These are phyloP conservation scores for Celastrina argiolus DNA, from an alignment of 2,888 invertebrate species.

Conservation along the genomic window DNA sequence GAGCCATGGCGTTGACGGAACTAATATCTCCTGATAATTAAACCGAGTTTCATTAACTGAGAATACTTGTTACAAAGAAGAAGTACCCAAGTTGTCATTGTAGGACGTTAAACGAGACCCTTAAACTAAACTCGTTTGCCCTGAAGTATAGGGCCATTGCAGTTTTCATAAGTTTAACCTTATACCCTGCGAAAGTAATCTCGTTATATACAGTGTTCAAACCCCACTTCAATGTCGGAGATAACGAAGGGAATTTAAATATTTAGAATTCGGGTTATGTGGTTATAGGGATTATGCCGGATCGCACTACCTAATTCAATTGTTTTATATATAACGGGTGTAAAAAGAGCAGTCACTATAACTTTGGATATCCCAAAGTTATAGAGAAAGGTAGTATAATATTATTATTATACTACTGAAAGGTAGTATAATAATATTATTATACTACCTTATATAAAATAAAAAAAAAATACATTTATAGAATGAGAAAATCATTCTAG, in stretches of 20 bases:
- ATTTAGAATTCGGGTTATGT: background rate
- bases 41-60: slow-evolving; percentile 29
- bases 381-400: no score
- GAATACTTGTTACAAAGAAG: slow-evolving; percentile 29
- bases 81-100: slow-evolving; percentile 29
- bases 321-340: no score
- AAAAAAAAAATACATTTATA: no score
- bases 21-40: slow-evolving; percentile 30
- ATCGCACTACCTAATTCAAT: background rate
- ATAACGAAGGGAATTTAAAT: slow-evolving; percentile 7
- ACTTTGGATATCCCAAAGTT: no score
- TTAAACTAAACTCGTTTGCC: slow-evolving; percentile 28
- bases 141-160: slow-evolving; percentile 20
- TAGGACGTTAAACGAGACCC: slow-evolving; percentile 27
- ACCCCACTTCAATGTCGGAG: background rate
- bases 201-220: slow-evolving; percentile 12
- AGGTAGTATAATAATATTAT: no score
- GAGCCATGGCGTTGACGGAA: no score
- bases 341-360: no score
- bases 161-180: slow-evolving; percentile 25
- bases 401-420: no score
- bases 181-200: slow-evolving; percentile 13
- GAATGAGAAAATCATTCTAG: no score
- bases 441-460: no score
- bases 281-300: background rate